Base-by-base conservation (phyloP, 2,888 invertebrate genomes). In the Cheilosia pagana region DNA sequence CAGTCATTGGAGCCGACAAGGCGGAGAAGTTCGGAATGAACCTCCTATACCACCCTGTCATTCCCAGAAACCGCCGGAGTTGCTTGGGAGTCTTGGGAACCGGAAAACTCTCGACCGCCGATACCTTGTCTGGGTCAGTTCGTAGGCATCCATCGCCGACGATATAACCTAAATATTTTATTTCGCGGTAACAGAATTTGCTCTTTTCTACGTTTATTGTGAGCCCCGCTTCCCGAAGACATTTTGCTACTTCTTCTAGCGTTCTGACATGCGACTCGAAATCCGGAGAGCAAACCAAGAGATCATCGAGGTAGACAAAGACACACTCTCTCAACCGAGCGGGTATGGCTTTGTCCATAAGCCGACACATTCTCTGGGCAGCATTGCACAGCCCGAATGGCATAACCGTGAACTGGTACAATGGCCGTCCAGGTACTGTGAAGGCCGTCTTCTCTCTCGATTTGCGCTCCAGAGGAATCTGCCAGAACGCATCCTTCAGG, bases 241-340 rank as follows among this genome's bases (percentile, higher is more conserved):
- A 39, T 14, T 6, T 3, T 6, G 14, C 8, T 39, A 39, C 39
- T 39, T 39, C 39, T 39, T 39, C 39, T 10, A 39, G 39, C 39
- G 39, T 12, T 39, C 39, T 39, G 39, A 39, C 14, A 14, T 39
- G 39, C 1, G 39, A 5, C 39, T 39, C 39, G 14, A 39, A 39
- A 6, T 39, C 39, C 6, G 39, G 39, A 39, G 16, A 45, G 45
- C n/a, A 45, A 16, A 16, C 45, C 45, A 50, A 67, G n/a, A 67
- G 19, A 5, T 67, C 50, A 6, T 67, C 68, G 0, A 68, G 41
- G 31, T 68, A 53, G 6, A 68, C 53, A 57, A 70, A 57, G 57
- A 48, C 68, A 57, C 31, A 25, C 16, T 70, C 57, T 3, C 53
- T 57, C 31, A 55, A 8, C 14, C 59, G 57, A 23, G 31, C 39